Percentiles rank a stretch among this genome's conserved stretches.
phyloP scores from a whole-genome alignment of 2,888 invertebrate genomes.

The Aleiodes leptofemur region DNA sequence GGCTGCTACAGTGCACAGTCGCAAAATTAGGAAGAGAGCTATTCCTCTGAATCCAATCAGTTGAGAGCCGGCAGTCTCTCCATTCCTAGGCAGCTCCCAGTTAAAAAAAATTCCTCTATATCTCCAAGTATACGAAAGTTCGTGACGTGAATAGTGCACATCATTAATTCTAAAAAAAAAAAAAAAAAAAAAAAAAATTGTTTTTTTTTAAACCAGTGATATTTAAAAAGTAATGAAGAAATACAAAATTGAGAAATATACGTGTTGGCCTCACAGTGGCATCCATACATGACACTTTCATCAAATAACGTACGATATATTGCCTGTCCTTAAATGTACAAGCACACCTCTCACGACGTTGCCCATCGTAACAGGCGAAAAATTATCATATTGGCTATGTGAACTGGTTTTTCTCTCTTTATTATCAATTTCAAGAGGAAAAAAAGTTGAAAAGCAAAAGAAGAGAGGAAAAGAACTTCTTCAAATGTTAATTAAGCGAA shows the following conservation, averaged over 20 bases:
- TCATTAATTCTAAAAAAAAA: conserved; percentile 42
- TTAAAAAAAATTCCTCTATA: neutral
- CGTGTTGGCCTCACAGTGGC: neutral
- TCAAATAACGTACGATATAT: neutral
- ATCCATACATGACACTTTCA: conserved; percentile 14
- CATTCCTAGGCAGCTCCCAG: conserved; percentile 35
- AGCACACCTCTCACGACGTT: conserved; percentile 25
- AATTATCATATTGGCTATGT: conserved; percentile 6
- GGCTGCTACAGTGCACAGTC: conserved; percentile 21
- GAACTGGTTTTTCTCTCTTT: neutral
- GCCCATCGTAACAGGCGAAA: conserved; percentile 29
- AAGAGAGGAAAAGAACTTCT: too few species aligned
- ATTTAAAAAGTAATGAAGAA: conserved; percentile 2
- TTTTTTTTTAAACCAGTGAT: conserved; percentile 25
- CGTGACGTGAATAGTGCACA: conserved; percentile 17
- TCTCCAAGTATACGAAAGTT: neutral
- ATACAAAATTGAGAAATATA: neutral
- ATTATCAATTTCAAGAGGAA: neutral
- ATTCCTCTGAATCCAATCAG: conserved; percentile 48
- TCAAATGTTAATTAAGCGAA: conserved; percentile 12
- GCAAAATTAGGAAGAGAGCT: conserved; percentile 34
- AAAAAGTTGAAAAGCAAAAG: neutral
- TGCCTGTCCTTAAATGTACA: conserved; percentile 18
- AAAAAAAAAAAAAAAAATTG: too few species aligned
- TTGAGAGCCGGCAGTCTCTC: conserved; percentile 58